Evolutionary conservation across 2,113 vertebrate species (phyloP).

Genomic region (Eulacestoma nigropectus): DNA sequence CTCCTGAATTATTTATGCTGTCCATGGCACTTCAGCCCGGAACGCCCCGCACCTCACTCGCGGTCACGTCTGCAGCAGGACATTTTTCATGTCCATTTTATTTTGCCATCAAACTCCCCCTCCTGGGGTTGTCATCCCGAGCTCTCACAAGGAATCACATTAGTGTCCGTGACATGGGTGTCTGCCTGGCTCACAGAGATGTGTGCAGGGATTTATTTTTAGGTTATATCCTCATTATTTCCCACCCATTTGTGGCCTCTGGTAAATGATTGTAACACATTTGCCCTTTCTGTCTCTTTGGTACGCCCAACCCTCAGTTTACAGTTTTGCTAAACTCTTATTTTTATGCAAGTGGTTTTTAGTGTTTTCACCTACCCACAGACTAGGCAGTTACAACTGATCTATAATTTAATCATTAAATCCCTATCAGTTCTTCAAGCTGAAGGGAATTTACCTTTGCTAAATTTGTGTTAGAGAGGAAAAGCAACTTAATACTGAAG

Average conservation of each 20-base stretch:
- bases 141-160: slow-evolving; percentile 3
- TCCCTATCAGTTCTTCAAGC: not conserved
- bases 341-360: not conserved
- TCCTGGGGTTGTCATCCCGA: not conserved
- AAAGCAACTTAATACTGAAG: not conserved
- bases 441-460: not conserved
- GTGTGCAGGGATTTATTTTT: slow-evolving; percentile 6
- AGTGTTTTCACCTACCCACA: not conserved
- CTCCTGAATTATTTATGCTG: not conserved
- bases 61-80: not conserved
- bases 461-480: not conserved
- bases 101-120: not conserved
- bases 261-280: not conserved
- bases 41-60: not conserved
- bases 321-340: not conserved
- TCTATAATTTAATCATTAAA: not conserved
- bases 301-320: not conserved
- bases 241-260: not conserved
- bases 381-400: not conserved
- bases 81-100: not conserved
- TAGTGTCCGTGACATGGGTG: not conserved
- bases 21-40: not conserved
- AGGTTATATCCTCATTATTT: not conserved
- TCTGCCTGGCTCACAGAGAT: not conserved
- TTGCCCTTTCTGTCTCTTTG: not conserved